These are phyloP conservation scores for Steromphala cineraria DNA, from an alignment of 2,888 invertebrate species.

Conservation along the genomic window DNA sequence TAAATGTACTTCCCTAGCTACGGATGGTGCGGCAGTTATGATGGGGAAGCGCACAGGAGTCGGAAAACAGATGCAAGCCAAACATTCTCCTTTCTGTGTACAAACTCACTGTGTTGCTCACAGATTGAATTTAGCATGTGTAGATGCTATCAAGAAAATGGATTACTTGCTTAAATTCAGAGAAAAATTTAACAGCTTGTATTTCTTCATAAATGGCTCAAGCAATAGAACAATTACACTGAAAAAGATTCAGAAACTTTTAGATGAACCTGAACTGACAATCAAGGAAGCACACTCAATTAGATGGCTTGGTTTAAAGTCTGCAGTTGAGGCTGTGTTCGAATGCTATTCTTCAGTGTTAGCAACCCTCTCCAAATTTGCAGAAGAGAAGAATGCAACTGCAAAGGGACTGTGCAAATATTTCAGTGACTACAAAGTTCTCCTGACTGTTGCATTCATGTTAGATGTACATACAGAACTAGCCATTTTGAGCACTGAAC, in stretches of 20 bases:
- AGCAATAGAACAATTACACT: constrained; percentile 26
- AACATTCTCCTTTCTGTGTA: neutral
- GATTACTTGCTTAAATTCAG: constrained; percentile 32
- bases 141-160: constrained; percentile 38
- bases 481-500: neutral
- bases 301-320: constrained; percentile 35
- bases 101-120: neutral
- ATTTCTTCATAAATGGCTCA: constrained; percentile 36
- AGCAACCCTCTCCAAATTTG: constrained; percentile 31
- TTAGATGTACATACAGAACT: neutral
- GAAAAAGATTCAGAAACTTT: constrained; percentile 33
- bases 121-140: constrained; percentile 32
- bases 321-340: constrained; percentile 37
- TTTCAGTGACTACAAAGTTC: neutral
- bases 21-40: constrained; percentile 32
- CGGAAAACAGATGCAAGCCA: neutral
- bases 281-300: constrained; percentile 40
- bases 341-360: constrained; percentile 32
- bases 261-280: constrained; percentile 36
- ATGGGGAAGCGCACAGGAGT: neutral
- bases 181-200: constrained; percentile 36
- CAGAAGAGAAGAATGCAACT: constrained; percentile 27
- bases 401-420: neutral
- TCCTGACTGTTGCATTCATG: neutral
- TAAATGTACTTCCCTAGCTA: constrained; percentile 32